phyloP scores from a whole-genome alignment of 2,113 vertebrate genomes.

The Macrotis lagotis region DNA sequence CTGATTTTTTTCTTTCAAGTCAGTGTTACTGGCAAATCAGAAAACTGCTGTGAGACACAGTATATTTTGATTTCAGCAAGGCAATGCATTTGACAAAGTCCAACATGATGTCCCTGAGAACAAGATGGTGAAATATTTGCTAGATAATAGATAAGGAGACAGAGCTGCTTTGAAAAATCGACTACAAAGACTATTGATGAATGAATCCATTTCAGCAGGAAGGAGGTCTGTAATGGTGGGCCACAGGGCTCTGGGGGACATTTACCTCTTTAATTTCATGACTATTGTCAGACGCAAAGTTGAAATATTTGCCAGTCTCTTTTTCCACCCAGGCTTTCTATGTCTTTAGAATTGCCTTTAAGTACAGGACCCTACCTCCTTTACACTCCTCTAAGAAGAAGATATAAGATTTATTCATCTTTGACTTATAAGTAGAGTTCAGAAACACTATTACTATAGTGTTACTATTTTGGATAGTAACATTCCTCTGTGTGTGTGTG shows the following conservation, averaged over 20 bases:
- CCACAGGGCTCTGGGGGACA: background rate
- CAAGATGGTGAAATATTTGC: background rate
- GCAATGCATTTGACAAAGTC: conserved; percentile 31
- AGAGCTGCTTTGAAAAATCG: background rate
- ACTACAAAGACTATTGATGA: background rate
- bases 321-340: background rate
- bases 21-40: background rate
- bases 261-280: conserved; percentile 28
- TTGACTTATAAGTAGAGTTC: background rate
- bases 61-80: background rate
- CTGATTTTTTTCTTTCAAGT: conserved; percentile 30
- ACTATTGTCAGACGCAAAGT: background rate
- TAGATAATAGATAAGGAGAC: background rate
- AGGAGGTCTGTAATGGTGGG: background rate
- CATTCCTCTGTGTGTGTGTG: background rate
- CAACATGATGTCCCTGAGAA: background rate
- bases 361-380: background rate
- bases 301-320: background rate
- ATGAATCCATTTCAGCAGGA: background rate
- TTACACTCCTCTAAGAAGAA: background rate
- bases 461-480: too few species aligned
- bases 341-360: background rate
- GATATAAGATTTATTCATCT: background rate
- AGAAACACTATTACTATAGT: background rate
- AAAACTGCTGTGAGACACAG: background rate